A percentile compares a stretch with the other conserved stretches of the same genome.
Conservation (phyloP, 2,888 invertebrate genomes). For the Boloria selene region DNA sequence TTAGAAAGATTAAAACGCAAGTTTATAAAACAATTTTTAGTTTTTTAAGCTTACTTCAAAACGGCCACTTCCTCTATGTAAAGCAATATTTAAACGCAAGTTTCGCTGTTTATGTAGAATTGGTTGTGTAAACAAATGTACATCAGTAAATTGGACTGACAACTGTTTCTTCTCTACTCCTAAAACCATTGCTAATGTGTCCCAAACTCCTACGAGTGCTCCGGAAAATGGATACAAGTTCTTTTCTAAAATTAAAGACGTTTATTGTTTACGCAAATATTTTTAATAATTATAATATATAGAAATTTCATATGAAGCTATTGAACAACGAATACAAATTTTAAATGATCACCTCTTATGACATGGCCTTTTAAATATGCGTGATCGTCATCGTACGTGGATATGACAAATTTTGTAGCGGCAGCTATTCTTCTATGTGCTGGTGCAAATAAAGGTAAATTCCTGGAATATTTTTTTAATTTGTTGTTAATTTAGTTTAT, state of each 20-base stretch:
- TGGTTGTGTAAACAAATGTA: slow-evolving; percentile 84
- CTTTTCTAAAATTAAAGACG: slow-evolving; percentile 73
- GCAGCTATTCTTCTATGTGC: too few species aligned
- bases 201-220: slow-evolving; percentile 87
- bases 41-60: slow-evolving; percentile 75
- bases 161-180: slow-evolving; percentile 81
- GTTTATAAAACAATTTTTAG: not conserved
- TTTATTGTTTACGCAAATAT: not conserved
- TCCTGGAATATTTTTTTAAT: too few species aligned
- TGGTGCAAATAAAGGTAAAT: too few species aligned
- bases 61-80: slow-evolving; percentile 83
- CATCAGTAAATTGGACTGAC: slow-evolving; percentile 86
- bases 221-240: slow-evolving; percentile 89
- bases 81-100: slow-evolving; percentile 77
- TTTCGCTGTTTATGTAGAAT: slow-evolving; percentile 76
- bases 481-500: too few species aligned
- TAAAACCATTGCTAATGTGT: slow-evolving; percentile 83
- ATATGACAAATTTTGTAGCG: too few species aligned
- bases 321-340: too few species aligned
- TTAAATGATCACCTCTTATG: too few species aligned
- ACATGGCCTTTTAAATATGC: too few species aligned
- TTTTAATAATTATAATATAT: too few species aligned
- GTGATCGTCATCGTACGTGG: too few species aligned
- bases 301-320: too few species aligned
- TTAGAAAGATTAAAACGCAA: too few species aligned